A percentile compares a stretch with the other conserved stretches of the same genome.
These are phyloP conservation scores for Leptinotarsa rubiginosa DNA, from an alignment of 2,888 invertebrate genomes.

Conservation along the genomic window DNA sequence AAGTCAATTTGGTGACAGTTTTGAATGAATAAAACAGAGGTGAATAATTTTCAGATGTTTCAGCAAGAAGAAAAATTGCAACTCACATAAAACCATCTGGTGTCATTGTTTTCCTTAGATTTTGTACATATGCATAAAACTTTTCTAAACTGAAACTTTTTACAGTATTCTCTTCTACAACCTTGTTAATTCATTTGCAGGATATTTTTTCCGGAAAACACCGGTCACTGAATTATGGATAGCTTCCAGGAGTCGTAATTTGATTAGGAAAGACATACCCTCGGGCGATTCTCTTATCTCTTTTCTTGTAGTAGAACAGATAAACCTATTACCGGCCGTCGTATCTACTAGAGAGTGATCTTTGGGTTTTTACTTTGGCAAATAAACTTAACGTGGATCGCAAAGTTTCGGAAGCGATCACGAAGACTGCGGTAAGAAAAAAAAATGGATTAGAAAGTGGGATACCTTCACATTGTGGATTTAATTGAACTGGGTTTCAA, in stretches of 20 bases:
- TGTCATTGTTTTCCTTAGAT: too few relatives aligned
- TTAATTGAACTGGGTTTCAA: not conserved
- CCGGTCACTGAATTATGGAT: not conserved
- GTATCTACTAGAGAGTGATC: not conserved
- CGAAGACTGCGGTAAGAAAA: not conserved
- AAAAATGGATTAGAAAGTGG: not conserved
- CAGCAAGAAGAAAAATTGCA: too few relatives aligned
- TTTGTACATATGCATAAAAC: too few relatives aligned
- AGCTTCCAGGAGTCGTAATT: not conserved
- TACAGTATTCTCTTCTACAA: too few relatives aligned
- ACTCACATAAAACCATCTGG: too few relatives aligned
- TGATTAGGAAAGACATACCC: not conserved
- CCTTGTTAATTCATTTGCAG: too few relatives aligned
- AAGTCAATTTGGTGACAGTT: too few relatives aligned
- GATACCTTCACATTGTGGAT: not conserved
- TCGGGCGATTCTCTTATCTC: not conserved
- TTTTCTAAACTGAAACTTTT: too few relatives aligned
- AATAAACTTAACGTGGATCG: not conserved
- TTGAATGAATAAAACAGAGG: too few relatives aligned
- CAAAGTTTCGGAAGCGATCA: not conserved
- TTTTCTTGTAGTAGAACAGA: not conserved
- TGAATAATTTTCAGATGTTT: too few relatives aligned
- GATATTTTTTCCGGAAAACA: not conserved
- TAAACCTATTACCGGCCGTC: not conserved
- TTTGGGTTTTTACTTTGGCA: not conserved